Conservation (phyloP, 2,113 vertebrate species). For the Corvus cornix region DNA sequence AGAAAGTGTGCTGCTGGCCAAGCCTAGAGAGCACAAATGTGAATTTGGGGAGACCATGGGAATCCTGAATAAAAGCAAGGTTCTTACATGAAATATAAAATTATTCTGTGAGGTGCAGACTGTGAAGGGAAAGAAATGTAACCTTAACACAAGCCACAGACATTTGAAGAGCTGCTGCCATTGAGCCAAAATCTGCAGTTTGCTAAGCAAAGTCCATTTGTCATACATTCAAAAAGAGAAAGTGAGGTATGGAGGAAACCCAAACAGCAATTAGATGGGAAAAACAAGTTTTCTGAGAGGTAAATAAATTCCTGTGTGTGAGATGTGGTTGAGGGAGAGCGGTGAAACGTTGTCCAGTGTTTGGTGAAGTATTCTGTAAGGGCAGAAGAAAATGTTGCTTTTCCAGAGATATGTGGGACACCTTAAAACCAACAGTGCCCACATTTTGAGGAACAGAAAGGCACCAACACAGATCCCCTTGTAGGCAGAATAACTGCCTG, state of each 20-base stretch:
- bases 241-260: not conserved
- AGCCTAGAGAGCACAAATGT: not conserved
- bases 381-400: slow-evolving; percentile 17
- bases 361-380: not conserved
- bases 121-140: not conserved
- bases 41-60: not conserved
- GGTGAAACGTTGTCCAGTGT: not conserved
- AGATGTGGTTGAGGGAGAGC: not conserved
- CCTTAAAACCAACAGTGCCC: not conserved
- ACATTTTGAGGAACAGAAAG: not conserved
- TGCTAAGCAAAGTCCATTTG: not conserved
- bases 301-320: not conserved
- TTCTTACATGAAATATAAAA: not conserved
- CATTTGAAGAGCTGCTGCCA: not conserved
- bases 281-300: slow-evolving; percentile 8
- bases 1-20: not conserved
- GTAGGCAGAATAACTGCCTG: not conserved
- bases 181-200: not conserved
- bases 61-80: not conserved
- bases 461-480: slow-evolving; percentile 10
- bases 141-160: not conserved
- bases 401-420: not conserved
- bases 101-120: not conserved
- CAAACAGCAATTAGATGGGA: not conserved
- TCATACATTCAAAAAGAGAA: slow-evolving; percentile 10